These are phyloP conservation scores for Paralvinella palmiformis DNA, from an alignment of 1,140 invertebrate genomes.

Conservation along the genomic window DNA sequence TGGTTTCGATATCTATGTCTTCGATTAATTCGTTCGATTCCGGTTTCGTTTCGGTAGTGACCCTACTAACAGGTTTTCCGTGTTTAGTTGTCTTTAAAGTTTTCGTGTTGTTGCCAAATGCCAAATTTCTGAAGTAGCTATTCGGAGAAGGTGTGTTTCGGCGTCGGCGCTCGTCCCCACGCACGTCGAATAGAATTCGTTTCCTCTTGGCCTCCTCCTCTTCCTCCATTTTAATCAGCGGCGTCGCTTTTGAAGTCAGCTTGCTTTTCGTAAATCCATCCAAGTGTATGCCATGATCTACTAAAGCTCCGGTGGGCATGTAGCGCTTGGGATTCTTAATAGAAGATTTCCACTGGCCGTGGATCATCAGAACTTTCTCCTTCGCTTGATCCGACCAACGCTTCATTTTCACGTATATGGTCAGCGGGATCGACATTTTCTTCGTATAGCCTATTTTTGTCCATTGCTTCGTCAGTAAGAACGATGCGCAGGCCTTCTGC, in stretches of 20 bases:
- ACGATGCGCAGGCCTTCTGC: constrained; percentile 41
- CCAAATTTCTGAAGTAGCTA: too few relatives aligned
- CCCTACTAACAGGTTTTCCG: too few relatives aligned
- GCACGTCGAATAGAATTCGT: too few relatives aligned
- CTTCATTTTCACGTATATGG: constrained; percentile 35
- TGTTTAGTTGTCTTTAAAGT: too few relatives aligned
- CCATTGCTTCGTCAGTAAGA: constrained; percentile 47
- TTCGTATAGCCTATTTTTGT: constrained; percentile 28
- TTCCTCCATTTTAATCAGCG: neutral
- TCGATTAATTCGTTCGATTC: neutral
- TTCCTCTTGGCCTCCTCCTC: too few relatives aligned
- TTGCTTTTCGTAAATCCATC: neutral
- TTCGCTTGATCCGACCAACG: constrained; percentile 43
- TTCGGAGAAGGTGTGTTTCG: too few relatives aligned
- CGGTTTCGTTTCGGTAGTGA: too few relatives aligned
- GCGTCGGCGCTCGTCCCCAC: too few relatives aligned
- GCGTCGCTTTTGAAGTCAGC: constrained; percentile 6
- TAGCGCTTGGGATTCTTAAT: neutral
- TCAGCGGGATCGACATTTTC: constrained; percentile 33
- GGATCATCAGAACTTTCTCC: constrained; percentile 25
- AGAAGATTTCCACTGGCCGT: constrained; percentile 18
- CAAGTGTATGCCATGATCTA: constrained; percentile 1
- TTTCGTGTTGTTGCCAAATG: too few relatives aligned
- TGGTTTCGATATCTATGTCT: neutral
- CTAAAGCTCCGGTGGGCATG: neutral